Percentiles rank a stretch among this genome's conserved stretches.
Conservation (phyloP, 2,888 invertebrate genomes). For the Ceratothoa steindachneri region DNA sequence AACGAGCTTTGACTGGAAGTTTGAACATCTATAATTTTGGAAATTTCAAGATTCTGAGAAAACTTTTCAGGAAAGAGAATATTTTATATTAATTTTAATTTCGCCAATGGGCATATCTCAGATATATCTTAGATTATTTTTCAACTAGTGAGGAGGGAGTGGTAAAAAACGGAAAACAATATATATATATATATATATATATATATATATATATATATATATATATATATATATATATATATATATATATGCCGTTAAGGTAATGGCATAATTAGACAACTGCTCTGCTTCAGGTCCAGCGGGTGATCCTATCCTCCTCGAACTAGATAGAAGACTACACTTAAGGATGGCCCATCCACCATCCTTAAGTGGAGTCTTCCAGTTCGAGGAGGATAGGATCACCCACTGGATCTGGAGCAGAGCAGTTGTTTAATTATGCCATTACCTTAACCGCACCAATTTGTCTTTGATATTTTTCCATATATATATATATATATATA, state of each 20-base stretch:
- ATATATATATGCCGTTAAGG: too few species aligned
- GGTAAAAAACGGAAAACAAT: background rate
- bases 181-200: constrained; percentile 10
- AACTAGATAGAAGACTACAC: too few species aligned
- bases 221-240: constrained; percentile 8
- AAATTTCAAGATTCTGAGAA: background rate
- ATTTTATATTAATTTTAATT: background rate
- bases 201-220: constrained; percentile 12
- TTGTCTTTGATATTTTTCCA: too few species aligned
- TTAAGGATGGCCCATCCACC: too few species aligned
- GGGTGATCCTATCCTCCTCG: too few species aligned
- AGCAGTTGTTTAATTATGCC: too few species aligned
- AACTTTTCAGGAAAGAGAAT: background rate
- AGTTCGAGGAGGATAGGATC: too few species aligned
- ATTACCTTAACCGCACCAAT: too few species aligned
- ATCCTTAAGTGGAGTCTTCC: too few species aligned
- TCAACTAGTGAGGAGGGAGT: background rate
- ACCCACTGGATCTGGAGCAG: too few species aligned
- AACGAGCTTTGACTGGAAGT: background rate
- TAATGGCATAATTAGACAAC: too few species aligned
- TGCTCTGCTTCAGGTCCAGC: too few species aligned
- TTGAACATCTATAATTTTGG: background rate
- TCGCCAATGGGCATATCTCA: background rate
- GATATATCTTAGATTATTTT: background rate
- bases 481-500: background rate